Evolutionary conservation across 2,113 vertebrate species (phyloP).

Genomic region (Odocoileus virginianus): DNA sequence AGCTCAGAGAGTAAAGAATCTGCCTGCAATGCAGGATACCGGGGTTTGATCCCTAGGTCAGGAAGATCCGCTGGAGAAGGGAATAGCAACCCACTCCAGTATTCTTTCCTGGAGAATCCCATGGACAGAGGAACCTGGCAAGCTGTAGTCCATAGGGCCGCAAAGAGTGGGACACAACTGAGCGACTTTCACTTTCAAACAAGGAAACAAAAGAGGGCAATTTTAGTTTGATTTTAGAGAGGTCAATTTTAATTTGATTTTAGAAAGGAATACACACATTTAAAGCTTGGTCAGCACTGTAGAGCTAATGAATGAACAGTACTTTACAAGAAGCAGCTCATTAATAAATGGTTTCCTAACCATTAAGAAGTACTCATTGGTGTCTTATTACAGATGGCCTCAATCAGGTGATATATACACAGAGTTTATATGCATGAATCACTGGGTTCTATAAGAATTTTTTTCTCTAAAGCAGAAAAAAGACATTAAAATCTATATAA

Average conservation of each 20-base stretch:
- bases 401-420: background rate
- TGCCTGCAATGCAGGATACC: background rate
- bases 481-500: background rate
- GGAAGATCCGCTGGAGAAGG: background rate
- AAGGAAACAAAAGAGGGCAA: background rate
- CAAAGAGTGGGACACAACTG: background rate
- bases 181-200: background rate
- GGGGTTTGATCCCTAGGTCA: background rate
- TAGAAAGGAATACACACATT: background rate
- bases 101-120: background rate
- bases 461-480: background rate
- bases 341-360: background rate
- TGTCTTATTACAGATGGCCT: background rate
- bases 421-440: background rate
- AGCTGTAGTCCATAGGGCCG: background rate
- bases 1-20: background rate
- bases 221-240: background rate
- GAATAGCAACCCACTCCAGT: background rate
- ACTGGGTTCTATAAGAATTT: background rate
- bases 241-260: background rate
- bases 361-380: constrained; percentile 35
- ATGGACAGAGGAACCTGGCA: background rate
- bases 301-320: background rate
- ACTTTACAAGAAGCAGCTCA: background rate
- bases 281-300: background rate